These are phyloP conservation scores for Gallinago stenura DNA, from an alignment of 2,797 vertebrate genomes.

Conservation along the genomic window DNA sequence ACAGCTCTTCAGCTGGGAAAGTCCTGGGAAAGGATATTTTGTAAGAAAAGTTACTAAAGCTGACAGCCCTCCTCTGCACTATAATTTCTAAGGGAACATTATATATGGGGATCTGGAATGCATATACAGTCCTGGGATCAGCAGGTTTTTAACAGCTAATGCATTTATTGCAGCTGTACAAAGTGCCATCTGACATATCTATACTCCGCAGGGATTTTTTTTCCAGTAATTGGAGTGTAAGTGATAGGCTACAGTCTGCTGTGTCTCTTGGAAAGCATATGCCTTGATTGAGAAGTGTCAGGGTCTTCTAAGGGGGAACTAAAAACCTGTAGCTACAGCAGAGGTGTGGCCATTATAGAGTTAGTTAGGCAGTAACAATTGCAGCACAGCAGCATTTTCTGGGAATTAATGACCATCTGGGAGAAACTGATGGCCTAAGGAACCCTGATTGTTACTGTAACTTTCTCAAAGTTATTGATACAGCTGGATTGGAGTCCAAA, in stretches of 20 bases:
- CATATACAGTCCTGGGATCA: not conserved
- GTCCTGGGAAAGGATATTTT: not conserved
- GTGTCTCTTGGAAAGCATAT: not conserved
- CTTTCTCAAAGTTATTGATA: not conserved
- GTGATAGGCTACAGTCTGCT: not conserved
- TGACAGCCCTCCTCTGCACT: not conserved
- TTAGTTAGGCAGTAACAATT: not conserved
- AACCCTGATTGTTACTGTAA: not conserved
- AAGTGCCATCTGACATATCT: not conserved
- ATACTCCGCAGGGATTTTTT: not conserved
- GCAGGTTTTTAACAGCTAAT: not conserved
- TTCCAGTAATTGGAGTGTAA: not conserved
- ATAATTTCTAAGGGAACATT: not conserved
- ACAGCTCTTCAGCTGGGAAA: not conserved
- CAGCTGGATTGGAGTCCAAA: not conserved
- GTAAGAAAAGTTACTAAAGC: not conserved
- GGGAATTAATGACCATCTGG: constrained; percentile 21
- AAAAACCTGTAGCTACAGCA: not conserved
- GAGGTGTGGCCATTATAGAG: not conserved
- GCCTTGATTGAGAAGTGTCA: not conserved
- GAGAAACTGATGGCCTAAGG: not conserved
- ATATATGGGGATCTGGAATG: not conserved
- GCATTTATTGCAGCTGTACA: not conserved
- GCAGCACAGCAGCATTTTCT: not conserved
- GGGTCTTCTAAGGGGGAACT: not conserved